Evolutionary conservation across 64 coral and sea anemone species (phyloP), one percentile per base, ranked within the genome.

Genomic region (Stichodactyla mertensii): DNA sequence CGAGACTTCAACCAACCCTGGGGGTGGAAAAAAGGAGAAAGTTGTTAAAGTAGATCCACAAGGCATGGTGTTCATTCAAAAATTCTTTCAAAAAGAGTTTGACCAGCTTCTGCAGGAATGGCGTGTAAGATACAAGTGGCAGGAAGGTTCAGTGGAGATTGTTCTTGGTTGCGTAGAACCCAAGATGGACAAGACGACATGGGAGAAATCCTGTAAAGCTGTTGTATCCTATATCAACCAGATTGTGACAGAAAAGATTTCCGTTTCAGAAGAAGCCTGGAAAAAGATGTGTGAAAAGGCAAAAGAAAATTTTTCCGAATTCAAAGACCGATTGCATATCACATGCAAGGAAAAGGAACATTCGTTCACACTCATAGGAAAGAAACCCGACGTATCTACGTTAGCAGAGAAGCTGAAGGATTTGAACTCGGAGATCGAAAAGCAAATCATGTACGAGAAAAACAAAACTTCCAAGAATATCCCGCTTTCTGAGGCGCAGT

Each of bases 151-250:
- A 22, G 28, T 1, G 6, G 52, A 12, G 24, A 22, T 58, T 5
- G 6, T 84, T 31, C 12, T 28, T 2, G 23, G 54, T 77, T 89
- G 59, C 71, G 15, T 80, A 20, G 15, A 24, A 31, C 16, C 9
- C 60, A 89, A 84, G 13, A 88, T 51, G 16, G 62, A 67, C 7
- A 51, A 89, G 0, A 52, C n/a, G 19, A 67, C 14, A 79, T 79
- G 77, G 77, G 77, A 79, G 26, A 52, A 52, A n/a, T 79, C 77
- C 31, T 79, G 31, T 79, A 24, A 79, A 79, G 36, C 8, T 52
- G 16, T 79, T 51, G 31, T 51, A 19, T 6, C 26, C 27, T 79
- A 52, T 26, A 79, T 79, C 77, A 79, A 79, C 16, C 77, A 79
- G 28, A 66, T 66, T 66, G 62, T 66, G 6, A 66, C 20, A 66